These are phyloP conservation scores for Catocala fraxini DNA, from an alignment of 2,888 invertebrate genomes.

Conservation along the genomic window DNA sequence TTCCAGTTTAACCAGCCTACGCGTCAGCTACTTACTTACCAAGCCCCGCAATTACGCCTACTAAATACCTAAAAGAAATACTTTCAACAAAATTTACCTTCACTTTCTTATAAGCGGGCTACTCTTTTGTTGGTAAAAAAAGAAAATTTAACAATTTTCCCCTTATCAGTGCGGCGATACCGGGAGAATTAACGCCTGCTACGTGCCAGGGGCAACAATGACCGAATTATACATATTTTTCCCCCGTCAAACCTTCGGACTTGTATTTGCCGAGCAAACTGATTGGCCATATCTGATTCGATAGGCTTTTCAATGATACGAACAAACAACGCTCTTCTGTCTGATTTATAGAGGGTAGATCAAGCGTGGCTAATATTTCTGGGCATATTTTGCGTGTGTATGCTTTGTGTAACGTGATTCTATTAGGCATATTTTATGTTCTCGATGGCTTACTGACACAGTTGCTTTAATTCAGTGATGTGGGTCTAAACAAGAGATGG, in stretches of 20 bases:
- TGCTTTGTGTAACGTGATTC: not conserved
- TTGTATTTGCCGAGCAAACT: slow-evolving; percentile 46
- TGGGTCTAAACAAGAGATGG: too few relatives aligned
- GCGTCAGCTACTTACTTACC: not conserved
- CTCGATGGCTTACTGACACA: too few relatives aligned
- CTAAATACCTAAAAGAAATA: slow-evolving; percentile 7
- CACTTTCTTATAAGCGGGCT: slow-evolving; percentile 11
- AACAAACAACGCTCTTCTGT: slow-evolving; percentile 39
- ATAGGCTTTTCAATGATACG: slow-evolving; percentile 50
- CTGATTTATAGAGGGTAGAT: slow-evolving; percentile 29
- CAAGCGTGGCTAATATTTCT: not conserved
- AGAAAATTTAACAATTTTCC: slow-evolving; percentile 65
- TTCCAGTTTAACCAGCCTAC: too few relatives aligned
- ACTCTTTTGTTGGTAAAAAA: slow-evolving; percentile 46
- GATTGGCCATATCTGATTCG: slow-evolving; percentile 50
- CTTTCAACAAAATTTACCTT: slow-evolving; percentile 10
- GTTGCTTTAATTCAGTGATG: too few relatives aligned
- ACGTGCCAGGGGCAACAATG: slow-evolving; percentile 43
- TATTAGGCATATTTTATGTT: too few relatives aligned
- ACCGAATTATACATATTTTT: slow-evolving; percentile 48
- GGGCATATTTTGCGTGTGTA: not conserved
- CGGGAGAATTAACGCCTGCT: slow-evolving; percentile 44
- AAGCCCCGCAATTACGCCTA: not conserved
- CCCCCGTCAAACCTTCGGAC: slow-evolving; percentile 34
- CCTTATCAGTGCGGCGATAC: slow-evolving; percentile 63